Base-by-base conservation (phyloP, 2,888 invertebrate species). In the Lasioglossum calceatum region DNA sequence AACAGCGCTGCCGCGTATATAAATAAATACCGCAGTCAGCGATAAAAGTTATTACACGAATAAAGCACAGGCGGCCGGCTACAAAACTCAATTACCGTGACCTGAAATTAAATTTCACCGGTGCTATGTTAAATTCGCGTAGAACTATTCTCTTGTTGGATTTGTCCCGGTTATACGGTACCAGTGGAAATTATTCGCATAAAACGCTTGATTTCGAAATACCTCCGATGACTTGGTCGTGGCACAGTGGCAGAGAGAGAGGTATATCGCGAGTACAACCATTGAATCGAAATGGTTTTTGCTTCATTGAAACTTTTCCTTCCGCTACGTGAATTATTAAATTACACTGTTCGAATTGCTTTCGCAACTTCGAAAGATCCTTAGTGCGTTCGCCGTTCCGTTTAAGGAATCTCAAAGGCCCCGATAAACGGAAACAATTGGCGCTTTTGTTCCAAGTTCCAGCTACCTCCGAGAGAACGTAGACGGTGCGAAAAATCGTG, bases 101-200 rank as follows among this genome's bases (percentile, higher is more conserved):
- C n/a, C 50, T 47, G 78, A 83, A 76, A 85, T 85, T 85, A 83
- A 82, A 83, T 83, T 82, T 82, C 58, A 3, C 74, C 64, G 54
- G 50, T 32, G 77, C 77, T 78, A 74, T 50, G 78, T 70, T 74
- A 77, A 58, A 70, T 58, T 79, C 67, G 16, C 32, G 61, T 16
- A 39, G 36, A 44, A 16, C 73, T 47, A 72, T 75, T 81, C 47
- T 10, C 58, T 32, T 47, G 71, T 67, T 61, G 39, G 54, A 67
- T 64, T 42, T 27, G 19, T 47, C 50, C 44, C 16, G 64, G 72
- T 67, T 47, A 36, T 23, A 58, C 44, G 50, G 58, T 58, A 32
- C 12, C 2, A 16, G 27, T 16, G 23, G 39, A 32, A 77, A 77
- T 77, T 77, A 77, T 47, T 70, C n/a, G 47, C 39, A n/a, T 16